Evolutionary conservation across 64 coral and sea anemone species (phyloP).

Genomic region (Catalaphyllia jardinei): DNA sequence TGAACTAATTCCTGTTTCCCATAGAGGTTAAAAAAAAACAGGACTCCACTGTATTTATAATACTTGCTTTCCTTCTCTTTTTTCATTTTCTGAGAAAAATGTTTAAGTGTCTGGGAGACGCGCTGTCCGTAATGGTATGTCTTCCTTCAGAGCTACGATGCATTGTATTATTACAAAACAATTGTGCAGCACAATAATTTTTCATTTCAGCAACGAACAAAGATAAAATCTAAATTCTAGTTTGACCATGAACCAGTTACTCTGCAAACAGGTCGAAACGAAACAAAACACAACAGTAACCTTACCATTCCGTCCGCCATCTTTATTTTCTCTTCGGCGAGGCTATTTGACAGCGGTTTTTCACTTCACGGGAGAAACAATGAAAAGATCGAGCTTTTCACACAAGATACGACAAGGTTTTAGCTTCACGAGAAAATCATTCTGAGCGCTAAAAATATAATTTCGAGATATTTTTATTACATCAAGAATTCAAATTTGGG

Average conservation of each 20-base stretch:
- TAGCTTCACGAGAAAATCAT: neutral
- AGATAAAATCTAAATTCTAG: neutral
- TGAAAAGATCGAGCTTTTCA: neutral
- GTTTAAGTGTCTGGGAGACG: too few species aligned
- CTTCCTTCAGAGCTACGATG: too few species aligned
- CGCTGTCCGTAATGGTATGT: too few species aligned
- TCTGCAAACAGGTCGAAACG: neutral
- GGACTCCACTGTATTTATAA: neutral
- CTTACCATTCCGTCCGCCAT: constrained; percentile 75
- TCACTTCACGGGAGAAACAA: neutral
- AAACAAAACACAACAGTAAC: neutral
- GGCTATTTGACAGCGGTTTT: constrained; percentile 46
- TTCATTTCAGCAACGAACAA: neutral
- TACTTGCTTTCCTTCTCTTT: too few species aligned
- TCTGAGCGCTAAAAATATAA: neutral
- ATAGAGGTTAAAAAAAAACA: too few species aligned
- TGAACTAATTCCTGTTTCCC: too few species aligned
- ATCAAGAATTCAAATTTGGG: neutral
- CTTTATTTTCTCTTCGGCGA: constrained; percentile 13
- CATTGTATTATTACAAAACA: too few species aligned
- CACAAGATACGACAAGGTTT: neutral
- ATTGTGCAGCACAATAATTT: too few species aligned
- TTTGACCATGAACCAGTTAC: neutral
- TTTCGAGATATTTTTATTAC: neutral
- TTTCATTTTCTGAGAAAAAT: too few species aligned